Percentiles rank a stretch among this genome's conserved stretches.
Evolutionary conservation across 2,797 vertebrate species (phyloP).

Genomic region (Sebastes oblongus): DNA sequence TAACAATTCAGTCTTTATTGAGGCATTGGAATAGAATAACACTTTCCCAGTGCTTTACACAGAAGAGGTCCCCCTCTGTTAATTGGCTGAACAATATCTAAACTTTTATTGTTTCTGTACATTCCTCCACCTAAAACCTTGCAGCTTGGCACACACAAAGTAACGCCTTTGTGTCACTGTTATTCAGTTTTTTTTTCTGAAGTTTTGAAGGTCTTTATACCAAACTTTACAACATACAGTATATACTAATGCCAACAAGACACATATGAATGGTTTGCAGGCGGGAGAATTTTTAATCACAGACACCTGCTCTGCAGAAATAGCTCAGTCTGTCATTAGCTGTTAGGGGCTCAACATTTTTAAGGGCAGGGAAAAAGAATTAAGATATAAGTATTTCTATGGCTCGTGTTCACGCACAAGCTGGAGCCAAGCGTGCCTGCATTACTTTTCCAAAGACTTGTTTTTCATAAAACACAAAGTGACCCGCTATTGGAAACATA

Average conservation of each 20-base stretch:
- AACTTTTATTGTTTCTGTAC: constrained; percentile 76
- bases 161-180: constrained; percentile 76
- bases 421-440: constrained; percentile 58
- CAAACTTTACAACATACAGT: constrained; percentile 68
- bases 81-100: constrained; percentile 77
- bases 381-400: constrained; percentile 49
- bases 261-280: constrained; percentile 75
- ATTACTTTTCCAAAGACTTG: constrained; percentile 71
- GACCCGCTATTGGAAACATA: constrained; percentile 70
- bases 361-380: constrained; percentile 60
- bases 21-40: constrained; percentile 56
- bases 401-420: constrained; percentile 46
- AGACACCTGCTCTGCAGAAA: constrained; percentile 76
- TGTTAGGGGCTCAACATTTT: constrained; percentile 56
- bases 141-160: constrained; percentile 71
- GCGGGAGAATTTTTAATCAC: constrained; percentile 75
- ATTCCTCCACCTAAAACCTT: constrained; percentile 62
- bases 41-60: constrained; percentile 52
- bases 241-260: constrained; percentile 67
- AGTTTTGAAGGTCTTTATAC: constrained; percentile 67
- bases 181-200: constrained; percentile 57
- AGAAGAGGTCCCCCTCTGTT: constrained; percentile 52
- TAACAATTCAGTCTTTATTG: constrained; percentile 63
- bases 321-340: constrained; percentile 60
- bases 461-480: constrained; percentile 75